Base-by-base conservation (phyloP, 2,113 vertebrate genomes). In the Cyrtonyx montezumae region DNA sequence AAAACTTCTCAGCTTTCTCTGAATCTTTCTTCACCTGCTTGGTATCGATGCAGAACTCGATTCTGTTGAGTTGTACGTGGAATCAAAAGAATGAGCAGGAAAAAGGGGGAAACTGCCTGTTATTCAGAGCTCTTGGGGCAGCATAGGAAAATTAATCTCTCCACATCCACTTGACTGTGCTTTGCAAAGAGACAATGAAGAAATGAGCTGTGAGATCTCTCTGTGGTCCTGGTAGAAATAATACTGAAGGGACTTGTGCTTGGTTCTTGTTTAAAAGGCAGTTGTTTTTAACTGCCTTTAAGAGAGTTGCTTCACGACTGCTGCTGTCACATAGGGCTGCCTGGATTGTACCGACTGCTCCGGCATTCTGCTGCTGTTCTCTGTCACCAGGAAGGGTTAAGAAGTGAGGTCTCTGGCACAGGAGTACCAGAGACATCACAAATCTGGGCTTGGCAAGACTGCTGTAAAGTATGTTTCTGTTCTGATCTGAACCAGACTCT, bases 121-220 rank as follows among this genome's bases (percentile, higher is more conserved):
- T 28, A 4, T 68, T 86, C 43, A 42, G 43, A 94, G 74, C 58
- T 80, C 30, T 73, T 71, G 75, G 79, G 36, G 62, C 37, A 81
- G 77, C 36, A 34, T 58, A n/a, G 88, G 84, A 80, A 56, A 80
- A 65, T 70, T 45, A 78, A 84, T 71, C 17, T 11, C 56, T 84
- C 78, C 12, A 1, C 53, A 56, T 81, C 88, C 0, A 1, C 61
- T 94, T 76, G 48, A 55, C 42, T 88, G 48, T 85, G 32, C 59
- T 66, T 87, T 71, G 74, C 62, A 55, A 87, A 91, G 92, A 68
- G 66, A 37, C 74, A 75, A 49, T 95, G 90, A 76, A 45, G 83
- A 78, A 70, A 81, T 58, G 83, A 82, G 87, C 34, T 82, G 37
- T 55, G 79, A 79, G 81, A 67, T 67, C 78, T 91, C 77, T 94